Conservation (phyloP, 2,797 vertebrate genomes). For the Cygnus olor region DNA sequence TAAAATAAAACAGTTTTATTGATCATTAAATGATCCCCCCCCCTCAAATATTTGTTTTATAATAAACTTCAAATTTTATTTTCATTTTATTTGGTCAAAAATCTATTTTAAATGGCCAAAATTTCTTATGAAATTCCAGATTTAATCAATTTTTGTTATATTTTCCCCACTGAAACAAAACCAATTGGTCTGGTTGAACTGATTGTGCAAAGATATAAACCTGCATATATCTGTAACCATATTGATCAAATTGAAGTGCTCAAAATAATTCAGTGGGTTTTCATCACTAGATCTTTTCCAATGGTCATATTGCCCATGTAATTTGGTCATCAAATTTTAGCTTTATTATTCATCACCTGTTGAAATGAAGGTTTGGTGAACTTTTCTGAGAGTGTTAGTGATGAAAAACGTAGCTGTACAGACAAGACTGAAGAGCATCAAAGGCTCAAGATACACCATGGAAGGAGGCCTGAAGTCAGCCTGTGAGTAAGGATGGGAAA, state of each 20-base stretch:
- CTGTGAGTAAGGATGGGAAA: neutral
- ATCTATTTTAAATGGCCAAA: neutral
- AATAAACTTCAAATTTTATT: neutral
- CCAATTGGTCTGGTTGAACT: neutral
- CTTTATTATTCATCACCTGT: neutral
- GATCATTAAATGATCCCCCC: neutral
- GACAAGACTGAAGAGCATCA: neutral
- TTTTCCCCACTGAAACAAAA: neutral
- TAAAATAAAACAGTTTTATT: neutral
- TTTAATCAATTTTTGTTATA: neutral
- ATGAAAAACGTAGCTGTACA: neutral
- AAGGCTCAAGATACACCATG: neutral
- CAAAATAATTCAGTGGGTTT: neutral
- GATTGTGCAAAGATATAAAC: neutral
- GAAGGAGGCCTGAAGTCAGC: neutral
- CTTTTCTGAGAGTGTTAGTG: neutral
- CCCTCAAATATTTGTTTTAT: accelerated
- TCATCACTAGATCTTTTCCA: neutral
- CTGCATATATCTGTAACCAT: neutral
- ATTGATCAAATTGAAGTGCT: neutral
- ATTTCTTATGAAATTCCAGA: neutral
- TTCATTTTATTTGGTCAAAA: neutral
- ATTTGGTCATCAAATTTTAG: neutral
- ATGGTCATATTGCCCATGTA: neutral
- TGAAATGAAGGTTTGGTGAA: neutral